Evolutionary conservation across 2,888 invertebrate genomes (phyloP), one percentile per base, ranked within the genome.

Genomic region (Tyria jacobaeae): DNA sequence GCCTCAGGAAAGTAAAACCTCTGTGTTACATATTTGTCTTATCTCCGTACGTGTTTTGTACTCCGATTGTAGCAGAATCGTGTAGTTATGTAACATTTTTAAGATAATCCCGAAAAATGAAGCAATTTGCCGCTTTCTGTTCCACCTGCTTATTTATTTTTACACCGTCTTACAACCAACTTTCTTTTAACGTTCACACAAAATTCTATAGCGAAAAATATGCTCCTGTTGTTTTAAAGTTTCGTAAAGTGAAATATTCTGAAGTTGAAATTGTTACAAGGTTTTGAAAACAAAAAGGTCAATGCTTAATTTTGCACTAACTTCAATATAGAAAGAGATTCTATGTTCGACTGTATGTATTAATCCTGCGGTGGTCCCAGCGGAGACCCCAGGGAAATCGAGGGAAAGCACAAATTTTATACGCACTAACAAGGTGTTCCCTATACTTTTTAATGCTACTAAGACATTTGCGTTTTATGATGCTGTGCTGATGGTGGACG

Each of bases 181-280:
- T 34, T 52, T 39, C 52, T 37, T 53, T 9, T 5, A 41, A 37
- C 37, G n/a, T 6, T 15, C n/a, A 25, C n/a, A 51, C 15, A 53
- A 24, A 25, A 39, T 53, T 53, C 25, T 27, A 15, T 37, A 52
- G 37, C 37, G 14, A n/a, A 39, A 27, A 52, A 35, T 9, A 37
- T 4, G 10, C 10, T 10, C n/a, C 10, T 15, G 25, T 39, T 15
- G 24, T 25, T 9, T 37, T 37, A 37, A 52, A 52, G n/a, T 37
- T 52, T 12, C 24, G 14, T 52, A 10, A 10, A 15, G 15, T 53
- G 25, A n/a, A 37, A 35, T 10, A 39, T 53, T 53, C 25, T 15
- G 24, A 37, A 39, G 21, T 21, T 21, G 24, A 9, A 3, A 15
- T 52, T 39, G 21, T 12, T 44, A 9, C 10, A 21, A 10, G 2